Evolutionary conservation across 1,140 invertebrate genomes (phyloP).

Genomic region (Aphis craccivora): DNA sequence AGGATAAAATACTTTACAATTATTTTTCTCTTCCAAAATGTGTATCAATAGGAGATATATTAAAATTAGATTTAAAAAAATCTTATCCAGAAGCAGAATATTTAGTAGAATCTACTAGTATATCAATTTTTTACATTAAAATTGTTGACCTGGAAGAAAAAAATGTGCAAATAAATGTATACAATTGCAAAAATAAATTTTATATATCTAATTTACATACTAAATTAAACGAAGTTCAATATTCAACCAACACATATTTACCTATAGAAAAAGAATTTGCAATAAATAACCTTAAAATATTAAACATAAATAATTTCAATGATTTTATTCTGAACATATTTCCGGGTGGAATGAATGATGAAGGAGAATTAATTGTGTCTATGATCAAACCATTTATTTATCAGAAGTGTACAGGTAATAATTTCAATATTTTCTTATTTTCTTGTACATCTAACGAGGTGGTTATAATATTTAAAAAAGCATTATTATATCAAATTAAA

Average conservation of each 20-base stretch:
- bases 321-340: constrained; percentile 35
- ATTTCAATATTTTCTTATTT: background rate
- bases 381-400: constrained; percentile 46
- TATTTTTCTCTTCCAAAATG: constrained; percentile 44
- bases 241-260: constrained; percentile 22
- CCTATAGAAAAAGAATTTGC: constrained; percentile 31
- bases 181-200: constrained; percentile 43
- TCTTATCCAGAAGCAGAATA: constrained; percentile 27
- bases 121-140: background rate
- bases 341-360: constrained; percentile 31
- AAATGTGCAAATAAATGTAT: background rate
- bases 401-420: background rate
- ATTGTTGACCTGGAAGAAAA: background rate
- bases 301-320: constrained; percentile 36
- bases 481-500: background rate
- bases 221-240: constrained; percentile 41
- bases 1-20: constrained; percentile 31
- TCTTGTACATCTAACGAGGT: background rate
- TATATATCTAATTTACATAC: constrained; percentile 32
- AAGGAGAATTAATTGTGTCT: background rate
- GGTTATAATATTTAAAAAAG: background rate
- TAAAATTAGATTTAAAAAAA: constrained; percentile 36
- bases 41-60: constrained; percentile 21
- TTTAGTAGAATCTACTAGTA: background rate
- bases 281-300: background rate